phyloP scores from a whole-genome alignment of 1,140 invertebrate genomes.

The Cyclargus thomasi region DNA sequence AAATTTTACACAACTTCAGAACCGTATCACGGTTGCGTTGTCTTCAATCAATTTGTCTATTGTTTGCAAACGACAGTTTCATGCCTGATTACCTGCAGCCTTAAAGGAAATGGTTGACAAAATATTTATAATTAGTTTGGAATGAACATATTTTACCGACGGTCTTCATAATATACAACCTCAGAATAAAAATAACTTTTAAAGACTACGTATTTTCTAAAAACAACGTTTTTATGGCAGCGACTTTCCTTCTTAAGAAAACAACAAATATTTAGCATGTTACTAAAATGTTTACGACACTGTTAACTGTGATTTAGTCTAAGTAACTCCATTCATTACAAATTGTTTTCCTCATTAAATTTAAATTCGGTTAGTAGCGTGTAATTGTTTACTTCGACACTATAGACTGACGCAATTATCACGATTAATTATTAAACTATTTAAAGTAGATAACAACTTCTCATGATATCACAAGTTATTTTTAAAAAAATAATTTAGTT shows the following conservation, averaged over 20 bases:
- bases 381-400: not conserved
- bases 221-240: too few relatives aligned
- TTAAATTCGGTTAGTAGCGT: not conserved
- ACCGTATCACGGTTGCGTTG: conserved; percentile 10
- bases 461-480: not conserved
- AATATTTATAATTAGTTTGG: not conserved
- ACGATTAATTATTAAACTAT: not conserved
- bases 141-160: too few relatives aligned
- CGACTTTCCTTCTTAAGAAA: too few relatives aligned
- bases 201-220: too few relatives aligned
- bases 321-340: too few relatives aligned
- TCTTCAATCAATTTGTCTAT: conserved; percentile 2
- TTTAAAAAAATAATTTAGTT: too few relatives aligned
- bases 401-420: conserved; percentile 1
- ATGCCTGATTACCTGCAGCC: not conserved
- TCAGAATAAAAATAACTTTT: too few relatives aligned
- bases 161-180: too few relatives aligned
- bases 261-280: too few relatives aligned
- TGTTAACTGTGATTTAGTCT: too few relatives aligned
- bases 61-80: not conserved
- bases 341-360: not conserved
- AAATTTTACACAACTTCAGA: not conserved
- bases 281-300: too few relatives aligned
- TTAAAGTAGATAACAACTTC: not conserved
- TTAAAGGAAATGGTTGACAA: not conserved